A percentile compares a stretch with the other conserved stretches of the same genome.
These are phyloP conservation scores for Strix aluco DNA, from an alignment of 2,113 vertebrate genomes.

Conservation along the genomic window DNA sequence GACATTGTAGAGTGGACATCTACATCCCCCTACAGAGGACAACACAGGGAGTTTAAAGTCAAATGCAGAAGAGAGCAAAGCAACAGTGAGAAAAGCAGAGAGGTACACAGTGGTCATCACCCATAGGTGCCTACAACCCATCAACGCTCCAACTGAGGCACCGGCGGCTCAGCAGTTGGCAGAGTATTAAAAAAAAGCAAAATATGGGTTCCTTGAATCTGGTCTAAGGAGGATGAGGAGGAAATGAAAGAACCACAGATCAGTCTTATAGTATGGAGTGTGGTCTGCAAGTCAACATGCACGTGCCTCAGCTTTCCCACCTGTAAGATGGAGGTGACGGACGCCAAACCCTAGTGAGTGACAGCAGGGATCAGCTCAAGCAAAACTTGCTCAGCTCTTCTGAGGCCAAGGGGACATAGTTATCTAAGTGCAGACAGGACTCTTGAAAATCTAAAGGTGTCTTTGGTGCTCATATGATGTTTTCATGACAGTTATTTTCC, in stretches of 20 bases:
- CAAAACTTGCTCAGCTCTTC: neutral
- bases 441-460: neutral
- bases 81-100: neutral
- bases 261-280: neutral
- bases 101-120: neutral
- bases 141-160: neutral
- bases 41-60: constrained; percentile 52
- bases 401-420: neutral
- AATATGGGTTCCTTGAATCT: neutral
- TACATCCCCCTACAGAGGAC: constrained; percentile 66
- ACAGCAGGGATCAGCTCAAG: neutral
- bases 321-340: neutral
- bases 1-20: constrained; percentile 75
- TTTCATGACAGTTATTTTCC: neutral
- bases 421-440: neutral
- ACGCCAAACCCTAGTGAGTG: neutral
- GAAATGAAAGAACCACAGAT: neutral
- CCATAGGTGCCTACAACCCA: neutral
- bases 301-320: neutral
- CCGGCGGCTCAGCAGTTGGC: neutral
- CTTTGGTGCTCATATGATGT: neutral
- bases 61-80: neutral
- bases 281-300: neutral
- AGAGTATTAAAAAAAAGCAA: neutral
- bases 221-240: neutral